A percentile compares a stretch with the other conserved stretches of the same genome.
These are phyloP conservation scores for Machimus atricapillus DNA, from an alignment of 2,888 invertebrate species.

Conservation along the genomic window DNA sequence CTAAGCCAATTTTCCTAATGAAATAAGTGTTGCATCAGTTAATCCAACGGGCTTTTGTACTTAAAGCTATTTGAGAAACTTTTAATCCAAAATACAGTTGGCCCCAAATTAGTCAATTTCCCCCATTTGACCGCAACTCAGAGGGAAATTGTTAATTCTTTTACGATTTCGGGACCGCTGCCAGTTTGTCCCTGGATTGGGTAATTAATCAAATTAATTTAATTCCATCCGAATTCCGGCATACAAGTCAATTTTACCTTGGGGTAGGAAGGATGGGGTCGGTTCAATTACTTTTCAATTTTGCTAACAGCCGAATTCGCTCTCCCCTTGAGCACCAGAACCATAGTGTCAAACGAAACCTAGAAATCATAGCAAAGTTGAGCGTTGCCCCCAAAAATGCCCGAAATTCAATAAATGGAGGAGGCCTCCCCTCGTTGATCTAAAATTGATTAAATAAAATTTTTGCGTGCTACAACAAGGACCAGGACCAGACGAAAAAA, in stretches of 20 bases:
- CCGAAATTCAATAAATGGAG: slow-evolving; percentile 22
- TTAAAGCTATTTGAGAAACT: not conserved
- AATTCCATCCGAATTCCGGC: not conserved
- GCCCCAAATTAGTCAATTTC: not conserved
- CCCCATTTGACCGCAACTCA: not conserved
- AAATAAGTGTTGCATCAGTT: not conserved
- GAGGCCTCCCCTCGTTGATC: slow-evolving; percentile 4
- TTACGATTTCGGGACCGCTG: not conserved
- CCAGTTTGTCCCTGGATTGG: not conserved
- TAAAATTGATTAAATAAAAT: slow-evolving; percentile 36
- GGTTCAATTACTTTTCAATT: slow-evolving; percentile 26
- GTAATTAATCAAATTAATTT: slow-evolving; percentile 10
- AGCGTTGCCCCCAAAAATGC: not conserved
- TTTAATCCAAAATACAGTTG: not conserved
- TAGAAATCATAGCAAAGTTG: slow-evolving; percentile 13
- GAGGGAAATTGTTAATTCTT: not conserved
- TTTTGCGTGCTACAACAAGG: not conserved
- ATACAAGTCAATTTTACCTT: not conserved
- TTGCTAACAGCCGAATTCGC: slow-evolving; percentile 9
- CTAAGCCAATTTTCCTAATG: not conserved
- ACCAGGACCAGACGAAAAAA: not conserved
- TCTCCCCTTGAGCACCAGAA: not conserved
- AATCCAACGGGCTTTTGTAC: not conserved
- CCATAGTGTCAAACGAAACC: not conserved
- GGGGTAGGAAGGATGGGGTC: not conserved